Evolutionary conservation across 2,113 vertebrate genomes (phyloP).

Genomic region (Saguinus imperator): DNA sequence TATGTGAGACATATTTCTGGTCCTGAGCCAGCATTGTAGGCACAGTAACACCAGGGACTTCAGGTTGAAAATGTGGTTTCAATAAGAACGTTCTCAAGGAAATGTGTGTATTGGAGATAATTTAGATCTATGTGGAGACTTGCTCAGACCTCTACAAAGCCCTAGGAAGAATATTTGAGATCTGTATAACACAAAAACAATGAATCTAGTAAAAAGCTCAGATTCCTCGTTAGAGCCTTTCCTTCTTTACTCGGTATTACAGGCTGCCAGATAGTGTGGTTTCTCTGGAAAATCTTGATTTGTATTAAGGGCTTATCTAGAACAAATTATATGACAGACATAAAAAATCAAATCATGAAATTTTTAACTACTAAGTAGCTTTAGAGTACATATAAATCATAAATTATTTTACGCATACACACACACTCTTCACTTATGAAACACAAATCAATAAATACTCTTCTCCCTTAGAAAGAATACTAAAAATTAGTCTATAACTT

Average conservation of each 20-base stretch:
- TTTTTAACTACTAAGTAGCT: neutral
- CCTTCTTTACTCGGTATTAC: neutral
- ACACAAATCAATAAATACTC: neutral
- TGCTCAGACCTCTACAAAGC: conserved; percentile 25
- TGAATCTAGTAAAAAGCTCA: neutral
- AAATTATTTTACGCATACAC: neutral
- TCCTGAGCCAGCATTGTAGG: conserved; percentile 61
- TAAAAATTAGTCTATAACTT: neutral
- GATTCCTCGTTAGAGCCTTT: neutral
- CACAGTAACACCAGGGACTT: conserved; percentile 59
- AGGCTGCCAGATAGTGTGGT: neutral
- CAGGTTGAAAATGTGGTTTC: conserved; percentile 75
- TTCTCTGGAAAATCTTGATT: conserved; percentile 26
- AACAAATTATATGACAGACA: conserved; percentile 31
- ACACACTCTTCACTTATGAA: conserved; percentile 1
- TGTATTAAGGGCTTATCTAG: neutral
- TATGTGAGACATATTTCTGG: conserved; percentile 72
- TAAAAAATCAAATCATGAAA: neutral
- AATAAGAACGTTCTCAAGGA: conserved; percentile 75
- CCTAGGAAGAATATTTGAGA: conserved; percentile 27
- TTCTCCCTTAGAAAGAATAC: neutral
- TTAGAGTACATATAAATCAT: neutral
- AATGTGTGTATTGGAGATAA: conserved; percentile 64
- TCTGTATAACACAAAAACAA: conserved; percentile 25
- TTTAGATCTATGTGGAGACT: conserved; percentile 55